phyloP scores from a whole-genome alignment of 2,113 vertebrate genomes.

The Coracopsis vasa region DNA sequence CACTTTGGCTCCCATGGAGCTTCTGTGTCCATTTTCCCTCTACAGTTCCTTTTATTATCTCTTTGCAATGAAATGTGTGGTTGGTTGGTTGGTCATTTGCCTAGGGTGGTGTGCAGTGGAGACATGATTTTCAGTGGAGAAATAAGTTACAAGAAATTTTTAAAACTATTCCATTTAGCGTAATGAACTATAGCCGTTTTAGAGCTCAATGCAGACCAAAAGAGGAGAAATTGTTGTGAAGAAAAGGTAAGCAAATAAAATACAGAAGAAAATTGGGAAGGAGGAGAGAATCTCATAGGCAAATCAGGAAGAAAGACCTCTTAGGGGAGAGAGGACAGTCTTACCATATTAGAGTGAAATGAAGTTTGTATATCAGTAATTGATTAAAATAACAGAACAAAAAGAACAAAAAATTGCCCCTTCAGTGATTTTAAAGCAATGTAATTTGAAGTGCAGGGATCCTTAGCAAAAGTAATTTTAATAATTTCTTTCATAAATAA shows the following conservation, averaged over 20 bases:
- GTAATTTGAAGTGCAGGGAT: background rate
- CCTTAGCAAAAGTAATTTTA: background rate
- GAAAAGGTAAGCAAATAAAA: background rate
- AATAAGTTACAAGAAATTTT: background rate
- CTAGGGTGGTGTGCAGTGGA: background rate
- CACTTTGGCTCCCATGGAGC: background rate
- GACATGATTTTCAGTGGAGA: background rate
- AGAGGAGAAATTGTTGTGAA: background rate
- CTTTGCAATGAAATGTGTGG: background rate
- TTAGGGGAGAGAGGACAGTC: background rate
- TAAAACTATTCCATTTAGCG: background rate
- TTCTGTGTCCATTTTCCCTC: background rate
- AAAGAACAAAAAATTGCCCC: background rate
- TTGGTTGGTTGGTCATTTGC: background rate
- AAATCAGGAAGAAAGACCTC: background rate
- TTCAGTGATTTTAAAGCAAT: background rate
- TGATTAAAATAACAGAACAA: background rate
- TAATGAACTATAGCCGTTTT: background rate
- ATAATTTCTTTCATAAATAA: background rate
- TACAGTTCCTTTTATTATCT: background rate
- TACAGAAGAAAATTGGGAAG: background rate
- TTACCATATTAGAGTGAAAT: background rate
- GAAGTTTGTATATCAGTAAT: background rate
- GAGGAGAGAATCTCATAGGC: background rate
- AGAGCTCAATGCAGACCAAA: background rate